Base-by-base conservation (phyloP, 2,113 vertebrate species). In the Sinocyclocheilus anophthalmus region DNA sequence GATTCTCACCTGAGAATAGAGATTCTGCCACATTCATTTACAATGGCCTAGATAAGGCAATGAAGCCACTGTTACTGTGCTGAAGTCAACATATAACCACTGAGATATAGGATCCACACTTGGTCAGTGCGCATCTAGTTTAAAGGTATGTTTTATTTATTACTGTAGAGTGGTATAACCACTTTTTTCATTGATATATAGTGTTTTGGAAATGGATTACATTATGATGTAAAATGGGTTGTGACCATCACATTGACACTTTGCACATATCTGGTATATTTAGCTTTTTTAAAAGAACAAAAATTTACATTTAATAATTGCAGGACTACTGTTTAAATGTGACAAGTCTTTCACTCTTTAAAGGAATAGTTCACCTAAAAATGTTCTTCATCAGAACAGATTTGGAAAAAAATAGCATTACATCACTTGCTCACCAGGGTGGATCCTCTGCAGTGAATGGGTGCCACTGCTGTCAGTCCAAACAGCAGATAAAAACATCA, bases 1-100 rank as follows among this genome's bases (percentile, higher is more conserved):
- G 59, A 39, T 53, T 72, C 61, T 85, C 75, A 78, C 84, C 84
- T 85, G 84, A 85, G 75, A 85, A 85, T 85, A 85, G 63, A 85
- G 57, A 75, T 76, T 42, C 72, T 84, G 55, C 59, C 83, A 57
- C 30, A 33, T 80, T 80, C 37, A 80, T 63, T 63, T 80, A 42
- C 33, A 80, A 80, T 63, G 76, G 37, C 57, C 77, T 80, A 42
- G 13, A 80, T 37, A 42, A 79, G 18, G 20, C 55, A 79, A n/a
- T 79, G 53, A 39, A 63, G 22, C 57, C 22, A 80, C 57, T 39
- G 20, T 42, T 42, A 9, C 42, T 45, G n/a, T 30, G 12, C 11
- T 2, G 22, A 80, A 80, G 77, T 80, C 55, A 63, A 42, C 37
- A 63, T 16, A 13, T 4, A 79, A 14, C 22, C 5, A n/a, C 1